Conservation (phyloP, 2,888 invertebrate species). For the Resseliella maxima region DNA sequence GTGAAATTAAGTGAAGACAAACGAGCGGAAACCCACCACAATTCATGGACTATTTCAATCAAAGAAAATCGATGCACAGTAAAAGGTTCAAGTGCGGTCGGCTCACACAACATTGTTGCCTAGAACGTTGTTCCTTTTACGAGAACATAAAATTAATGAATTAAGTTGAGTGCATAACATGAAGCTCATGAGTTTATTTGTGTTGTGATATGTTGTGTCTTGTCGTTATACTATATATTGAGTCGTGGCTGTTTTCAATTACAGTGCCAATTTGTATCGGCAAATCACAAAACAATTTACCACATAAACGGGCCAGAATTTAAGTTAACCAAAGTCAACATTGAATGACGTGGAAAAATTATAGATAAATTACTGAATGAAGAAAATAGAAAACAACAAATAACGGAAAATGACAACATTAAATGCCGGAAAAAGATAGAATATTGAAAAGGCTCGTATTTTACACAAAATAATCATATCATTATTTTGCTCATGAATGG, state of each 20-base stretch:
- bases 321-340: neutral
- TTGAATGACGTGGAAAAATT: neutral
- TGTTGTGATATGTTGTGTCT: neutral
- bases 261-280: constrained; percentile 11
- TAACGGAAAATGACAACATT: neutral
- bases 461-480: constrained; percentile 16
- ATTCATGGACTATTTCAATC: neutral
- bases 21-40: neutral
- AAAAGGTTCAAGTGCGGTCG: neutral
- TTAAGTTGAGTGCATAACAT: neutral
- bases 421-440: no score
- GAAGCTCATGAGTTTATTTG: neutral
- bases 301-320: neutral
- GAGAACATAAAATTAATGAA: constrained; percentile 32
- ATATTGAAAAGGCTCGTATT: no score
- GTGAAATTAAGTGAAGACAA: neutral
- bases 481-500: neutral
- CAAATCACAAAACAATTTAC: neutral
- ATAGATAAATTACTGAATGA: neutral
- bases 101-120: neutral
- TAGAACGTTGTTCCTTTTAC: neutral
- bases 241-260: neutral
- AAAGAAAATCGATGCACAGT: neutral
- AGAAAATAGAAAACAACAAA: neutral
- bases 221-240: neutral